Evolutionary conservation across 2,113 vertebrate genomes (phyloP).

Genomic region (Phoenicopterus ruber): DNA sequence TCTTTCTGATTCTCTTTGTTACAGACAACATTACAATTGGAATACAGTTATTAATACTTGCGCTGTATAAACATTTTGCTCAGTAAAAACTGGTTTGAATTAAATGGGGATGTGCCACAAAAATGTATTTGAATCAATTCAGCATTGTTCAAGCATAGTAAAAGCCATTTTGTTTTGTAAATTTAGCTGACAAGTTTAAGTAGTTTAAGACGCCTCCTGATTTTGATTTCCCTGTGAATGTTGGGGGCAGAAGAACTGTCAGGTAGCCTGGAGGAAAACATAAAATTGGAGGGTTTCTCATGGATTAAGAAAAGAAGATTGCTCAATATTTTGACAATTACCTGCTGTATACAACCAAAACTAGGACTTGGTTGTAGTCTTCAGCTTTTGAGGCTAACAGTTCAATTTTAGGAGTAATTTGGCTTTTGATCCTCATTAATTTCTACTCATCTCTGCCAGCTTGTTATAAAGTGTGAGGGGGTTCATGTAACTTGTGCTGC

Average conservation of each 20-base stretch:
- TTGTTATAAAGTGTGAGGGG: not conserved
- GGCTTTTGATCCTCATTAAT: not conserved
- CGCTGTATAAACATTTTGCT: not conserved
- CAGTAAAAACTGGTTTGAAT: not conserved
- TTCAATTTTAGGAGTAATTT: not conserved
- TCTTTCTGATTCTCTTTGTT: not conserved
- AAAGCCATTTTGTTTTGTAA: constrained; percentile 62
- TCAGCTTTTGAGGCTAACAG: not conserved
- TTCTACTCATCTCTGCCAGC: not conserved
- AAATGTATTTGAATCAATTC: constrained; percentile 20
- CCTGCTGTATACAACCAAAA: not conserved
- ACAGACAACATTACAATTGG: not conserved
- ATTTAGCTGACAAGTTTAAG: constrained; percentile 21
- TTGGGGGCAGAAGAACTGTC: constrained; percentile 48
- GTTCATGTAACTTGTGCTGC: not conserved
- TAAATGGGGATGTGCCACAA: not conserved
- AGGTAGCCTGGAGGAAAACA: constrained; percentile 32
- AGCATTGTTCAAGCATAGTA: constrained; percentile 19
- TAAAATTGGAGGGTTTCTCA: constrained; percentile 18
- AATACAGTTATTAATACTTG: not conserved
- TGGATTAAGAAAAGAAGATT: not conserved
- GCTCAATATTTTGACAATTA: not conserved
- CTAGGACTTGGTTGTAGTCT: not conserved
- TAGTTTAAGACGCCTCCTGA: not conserved
- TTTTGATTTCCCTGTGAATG: constrained; percentile 57